A percentile compares a stretch with the other conserved stretches of the same genome.
These are phyloP conservation scores for Takifugu ocellatus DNA, from an alignment of 2,797 vertebrate genomes.

Conservation along the genomic window DNA sequence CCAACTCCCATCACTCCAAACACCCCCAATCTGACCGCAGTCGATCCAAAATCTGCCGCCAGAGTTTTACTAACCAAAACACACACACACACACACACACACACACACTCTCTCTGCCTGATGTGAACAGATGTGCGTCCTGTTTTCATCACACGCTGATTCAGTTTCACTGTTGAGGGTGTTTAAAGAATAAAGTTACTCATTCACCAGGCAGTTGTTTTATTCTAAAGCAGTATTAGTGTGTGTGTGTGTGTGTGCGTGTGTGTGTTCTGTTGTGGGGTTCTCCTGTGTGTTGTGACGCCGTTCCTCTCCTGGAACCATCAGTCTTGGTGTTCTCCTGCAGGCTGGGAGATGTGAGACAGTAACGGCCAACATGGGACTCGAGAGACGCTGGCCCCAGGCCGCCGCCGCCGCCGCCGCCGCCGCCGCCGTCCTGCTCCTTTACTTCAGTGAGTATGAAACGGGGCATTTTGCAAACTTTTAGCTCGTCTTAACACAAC, in stretches of 20 bases:
- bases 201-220: conserved; percentile 51
- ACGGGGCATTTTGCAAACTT: no score
- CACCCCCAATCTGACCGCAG: no score
- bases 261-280: no score
- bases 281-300: conserved; percentile 1
- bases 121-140: no score
- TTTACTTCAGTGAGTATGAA: conserved; percentile 75
- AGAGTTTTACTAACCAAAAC: no score
- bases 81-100: no score
- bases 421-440: conserved; percentile 66
- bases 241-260: no score
- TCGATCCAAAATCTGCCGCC: no score
- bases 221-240: conserved; percentile 7
- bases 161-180: not conserved
- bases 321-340: conserved; percentile 44
- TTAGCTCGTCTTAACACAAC: no score
- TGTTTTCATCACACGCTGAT: no score
- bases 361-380: conserved; percentile 72
- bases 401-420: conserved; percentile 65
- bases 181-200: conserved; percentile 57
- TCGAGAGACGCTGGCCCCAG: conserved; percentile 74
- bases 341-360: conserved; percentile 73
- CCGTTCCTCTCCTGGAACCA: conserved; percentile 28
- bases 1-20: no score
- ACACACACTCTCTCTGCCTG: no score